Evolutionary conservation across 2,888 invertebrate genomes (phyloP).

Genomic region (Drymonia ruficornis): DNA sequence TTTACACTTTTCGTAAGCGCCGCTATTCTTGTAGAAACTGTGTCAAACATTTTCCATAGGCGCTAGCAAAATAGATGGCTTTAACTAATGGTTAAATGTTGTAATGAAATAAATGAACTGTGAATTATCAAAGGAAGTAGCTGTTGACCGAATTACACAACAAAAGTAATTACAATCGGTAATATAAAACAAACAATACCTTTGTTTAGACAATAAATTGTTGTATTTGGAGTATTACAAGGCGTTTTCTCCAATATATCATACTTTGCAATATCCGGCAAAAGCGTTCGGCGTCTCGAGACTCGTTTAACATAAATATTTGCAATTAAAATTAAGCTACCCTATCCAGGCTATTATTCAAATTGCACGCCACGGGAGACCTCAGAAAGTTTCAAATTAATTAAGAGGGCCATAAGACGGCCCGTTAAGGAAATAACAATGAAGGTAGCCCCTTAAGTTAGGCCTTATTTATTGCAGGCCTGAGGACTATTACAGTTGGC

Average conservation of each 20-base stretch:
- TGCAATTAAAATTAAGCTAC: conserved; percentile 83
- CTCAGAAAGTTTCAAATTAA: conserved; percentile 85
- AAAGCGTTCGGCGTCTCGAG: conserved; percentile 53
- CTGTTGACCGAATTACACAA: conserved; percentile 7
- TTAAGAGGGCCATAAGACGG: conserved; percentile 84
- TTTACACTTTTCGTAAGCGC: background rate
- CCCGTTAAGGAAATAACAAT: conserved; percentile 84
- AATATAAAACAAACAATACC: conserved; percentile 32
- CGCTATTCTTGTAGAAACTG: background rate
- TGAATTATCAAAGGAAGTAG: background rate
- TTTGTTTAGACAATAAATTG: conserved; percentile 42
- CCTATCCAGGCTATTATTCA: conserved; percentile 83
- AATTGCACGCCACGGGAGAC: conserved; percentile 82
- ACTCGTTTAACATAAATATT: conserved; percentile 83
- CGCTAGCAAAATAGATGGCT: background rate
- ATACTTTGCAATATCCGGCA: conserved; percentile 72
- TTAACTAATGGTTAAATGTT: background rate
- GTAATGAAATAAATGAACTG: conserved; percentile 1
- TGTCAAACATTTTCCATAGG: conserved; percentile 1
- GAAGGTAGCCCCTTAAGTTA: conserved; percentile 65
- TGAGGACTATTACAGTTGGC: conserved; percentile 67
- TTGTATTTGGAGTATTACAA: conserved; percentile 42
- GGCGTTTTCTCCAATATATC: conserved; percentile 66
- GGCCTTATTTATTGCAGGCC: conserved; percentile 74
- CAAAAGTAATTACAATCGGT: conserved; percentile 15